Evolutionary conservation across 2,797 vertebrate species (phyloP).

Genomic region (Anableps anableps): DNA sequence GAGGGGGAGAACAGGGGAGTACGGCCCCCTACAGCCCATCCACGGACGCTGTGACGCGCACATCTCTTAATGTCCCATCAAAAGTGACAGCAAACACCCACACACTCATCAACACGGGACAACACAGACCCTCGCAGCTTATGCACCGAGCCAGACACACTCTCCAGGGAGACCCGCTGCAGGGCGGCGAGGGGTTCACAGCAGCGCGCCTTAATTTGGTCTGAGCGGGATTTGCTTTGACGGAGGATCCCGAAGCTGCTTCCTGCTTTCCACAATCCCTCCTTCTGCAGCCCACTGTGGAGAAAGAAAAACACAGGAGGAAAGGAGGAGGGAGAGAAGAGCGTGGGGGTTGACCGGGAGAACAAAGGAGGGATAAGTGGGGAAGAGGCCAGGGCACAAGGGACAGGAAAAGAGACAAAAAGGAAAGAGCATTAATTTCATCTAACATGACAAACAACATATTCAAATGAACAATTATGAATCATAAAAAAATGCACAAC

Average conservation of each 20-base stretch:
- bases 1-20: constrained; percentile 35
- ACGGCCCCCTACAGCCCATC: constrained; percentile 52
- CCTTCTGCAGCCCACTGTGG: constrained; percentile 10
- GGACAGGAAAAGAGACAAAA: constrained; percentile 8
- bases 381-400: constrained; percentile 4
- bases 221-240: constrained; percentile 9
- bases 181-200: constrained; percentile 15
- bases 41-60: constrained; percentile 58
- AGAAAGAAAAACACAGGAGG: constrained; percentile 13
- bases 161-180: constrained; percentile 34
- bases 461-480: not conserved
- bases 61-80: constrained; percentile 78
- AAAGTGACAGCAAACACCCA: constrained; percentile 47
- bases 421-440: constrained; percentile 47
- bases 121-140: constrained; percentile 22
- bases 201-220: constrained; percentile 3
- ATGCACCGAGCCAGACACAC: constrained; percentile 31
- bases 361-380: constrained; percentile 12
- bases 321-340: too few species aligned
- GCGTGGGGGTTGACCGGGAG: not conserved
- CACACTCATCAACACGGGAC: constrained; percentile 62
- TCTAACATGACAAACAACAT: constrained; percentile 32
- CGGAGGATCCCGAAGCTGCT: constrained; percentile 2
- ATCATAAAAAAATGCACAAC: not conserved
- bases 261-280: not conserved